These are phyloP conservation scores for Hipparchia semele DNA, from an alignment of 2,888 invertebrate genomes.

Conservation along the genomic window DNA sequence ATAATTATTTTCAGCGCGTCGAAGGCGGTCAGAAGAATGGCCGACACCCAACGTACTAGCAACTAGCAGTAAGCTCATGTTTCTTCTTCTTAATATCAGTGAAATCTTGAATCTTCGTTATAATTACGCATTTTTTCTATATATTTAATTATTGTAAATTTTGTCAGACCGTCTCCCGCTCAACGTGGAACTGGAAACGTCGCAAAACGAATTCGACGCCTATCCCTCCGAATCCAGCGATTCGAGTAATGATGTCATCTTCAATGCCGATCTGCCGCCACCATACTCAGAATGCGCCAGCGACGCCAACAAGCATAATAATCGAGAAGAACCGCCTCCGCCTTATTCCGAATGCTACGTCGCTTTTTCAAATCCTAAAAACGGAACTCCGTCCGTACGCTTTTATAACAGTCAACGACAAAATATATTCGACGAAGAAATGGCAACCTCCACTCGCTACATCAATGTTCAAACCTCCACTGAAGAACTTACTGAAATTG, in stretches of 20 bases:
- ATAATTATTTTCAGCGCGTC: slow-evolving; percentile 41
- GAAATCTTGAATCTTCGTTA: background rate
- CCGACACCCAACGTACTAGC: slow-evolving; percentile 59
- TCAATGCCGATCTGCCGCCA: slow-evolving; percentile 56
- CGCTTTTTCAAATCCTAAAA: slow-evolving; percentile 52
- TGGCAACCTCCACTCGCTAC: slow-evolving; percentile 19
- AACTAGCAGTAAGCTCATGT: slow-evolving; percentile 58
- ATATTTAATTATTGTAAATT: background rate
- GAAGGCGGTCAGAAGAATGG: slow-evolving; percentile 58
- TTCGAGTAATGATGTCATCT: slow-evolving; percentile 31
- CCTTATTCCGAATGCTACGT: slow-evolving; percentile 67
- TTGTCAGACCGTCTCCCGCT: slow-evolving; percentile 25
- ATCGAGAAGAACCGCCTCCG: slow-evolving; percentile 62
- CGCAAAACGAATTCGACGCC: slow-evolving; percentile 30
- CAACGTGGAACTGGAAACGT: slow-evolving; percentile 14
- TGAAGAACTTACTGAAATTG: slow-evolving; percentile 31
- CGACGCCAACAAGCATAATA: slow-evolving; percentile 24
- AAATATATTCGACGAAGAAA: slow-evolving; percentile 32
- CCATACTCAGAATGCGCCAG: slow-evolving; percentile 59
- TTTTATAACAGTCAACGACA: slow-evolving; percentile 46
- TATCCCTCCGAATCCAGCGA: slow-evolving; percentile 39
- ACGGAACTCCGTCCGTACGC: slow-evolving; percentile 52
- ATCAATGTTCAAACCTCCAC: slow-evolving; percentile 16
- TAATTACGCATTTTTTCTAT: background rate
- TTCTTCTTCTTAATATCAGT: background rate